Base-by-base conservation (phyloP, 2,797 vertebrate species). In the Rhinogobio ventralis region DNA sequence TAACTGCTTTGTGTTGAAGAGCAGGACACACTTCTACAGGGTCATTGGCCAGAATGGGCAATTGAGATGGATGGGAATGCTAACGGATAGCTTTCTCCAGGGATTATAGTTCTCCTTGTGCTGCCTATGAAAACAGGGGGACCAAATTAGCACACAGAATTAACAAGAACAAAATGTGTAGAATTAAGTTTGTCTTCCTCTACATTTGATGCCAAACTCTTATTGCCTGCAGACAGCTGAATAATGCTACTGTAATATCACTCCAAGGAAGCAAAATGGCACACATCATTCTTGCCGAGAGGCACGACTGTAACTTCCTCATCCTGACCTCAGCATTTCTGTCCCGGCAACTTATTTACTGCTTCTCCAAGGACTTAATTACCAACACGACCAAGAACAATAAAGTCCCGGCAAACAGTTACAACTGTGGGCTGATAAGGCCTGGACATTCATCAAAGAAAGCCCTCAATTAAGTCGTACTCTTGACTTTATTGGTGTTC, bases 321-420 rank as follows among this genome's bases (percentile, higher is more conserved):
- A 36, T 74, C 79, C 83, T 80, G 81, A 83, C 76, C 79, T 79
- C 68, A 81, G 76, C 82, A 81, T 9, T 30, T 69, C 73, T 83
- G 75, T 88, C 85, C 71, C 11, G 33, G 46, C 77, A 81, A 83
- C 49, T 57, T 87, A 89, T 88, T 89, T 88, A 91, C 60, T 68
- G 76, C 82, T 53, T 62, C 78, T 85, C 60, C 76, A 82, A 85
- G 84, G 85, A 89, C 85, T 81, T 89, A 76, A 91, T 89, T 89
- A 88, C 74, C 79, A 88, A 86, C 83, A 75, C 82, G 30, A 89
- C 75, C 23, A 71, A 88, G 66, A 81, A 88, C 88, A 89, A 79
- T 90, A 85, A 88, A 89, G 66, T 81, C 88, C 19, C 66, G 13
- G 23, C 64, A 87, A 88, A 81, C 87, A 86, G 88, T 87, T 88